Evolutionary conservation across 1,140 invertebrate species (phyloP).

Genomic region (Onthophagus taurus): DNA sequence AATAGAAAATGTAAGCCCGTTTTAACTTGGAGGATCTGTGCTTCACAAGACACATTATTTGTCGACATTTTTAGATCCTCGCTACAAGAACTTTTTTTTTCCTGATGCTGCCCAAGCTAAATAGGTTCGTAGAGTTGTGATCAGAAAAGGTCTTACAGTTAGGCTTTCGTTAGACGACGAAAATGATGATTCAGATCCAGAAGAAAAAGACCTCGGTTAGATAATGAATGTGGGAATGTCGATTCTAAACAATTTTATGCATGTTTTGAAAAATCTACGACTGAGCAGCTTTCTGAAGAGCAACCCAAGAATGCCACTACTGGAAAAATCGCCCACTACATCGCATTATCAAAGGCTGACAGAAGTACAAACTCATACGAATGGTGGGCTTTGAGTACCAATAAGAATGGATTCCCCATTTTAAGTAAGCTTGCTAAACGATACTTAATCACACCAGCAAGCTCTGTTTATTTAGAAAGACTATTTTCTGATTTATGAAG

Average conservation of each 20-base stretch:
- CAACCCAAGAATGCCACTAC: slow-evolving; percentile 2
- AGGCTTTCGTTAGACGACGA: not conserved
- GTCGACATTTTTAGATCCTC: not conserved
- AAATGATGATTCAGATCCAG: slow-evolving; percentile 1
- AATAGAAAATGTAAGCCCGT: not conserved
- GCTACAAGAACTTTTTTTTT: slow-evolving; percentile 1
- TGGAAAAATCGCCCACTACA: not conserved
- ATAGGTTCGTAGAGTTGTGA: not conserved
- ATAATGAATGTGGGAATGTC: not conserved
- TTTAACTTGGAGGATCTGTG: not conserved
- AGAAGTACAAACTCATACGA: not conserved
- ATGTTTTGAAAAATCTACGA: slow-evolving; percentile 1
- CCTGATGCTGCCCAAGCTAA: not conserved
- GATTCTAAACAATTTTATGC: slow-evolving; percentile 1
- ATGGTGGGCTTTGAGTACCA: slow-evolving; percentile 4
- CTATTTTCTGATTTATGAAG: not conserved
- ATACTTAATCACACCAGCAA: slow-evolving; percentile 1
- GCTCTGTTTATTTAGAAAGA: slow-evolving; percentile 4
- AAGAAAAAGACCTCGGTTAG: not conserved
- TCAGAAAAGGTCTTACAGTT: slow-evolving; percentile 1
- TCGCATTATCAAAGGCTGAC: slow-evolving; percentile 1
- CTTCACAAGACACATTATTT: not conserved
- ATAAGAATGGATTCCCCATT: slow-evolving; percentile 1
- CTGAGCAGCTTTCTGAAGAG: not conserved
- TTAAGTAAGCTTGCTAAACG: slow-evolving; percentile 1